Conservation (phyloP, 92 coral and sea anemone genomes). For the Umimayanthus chanpuru region DNA sequence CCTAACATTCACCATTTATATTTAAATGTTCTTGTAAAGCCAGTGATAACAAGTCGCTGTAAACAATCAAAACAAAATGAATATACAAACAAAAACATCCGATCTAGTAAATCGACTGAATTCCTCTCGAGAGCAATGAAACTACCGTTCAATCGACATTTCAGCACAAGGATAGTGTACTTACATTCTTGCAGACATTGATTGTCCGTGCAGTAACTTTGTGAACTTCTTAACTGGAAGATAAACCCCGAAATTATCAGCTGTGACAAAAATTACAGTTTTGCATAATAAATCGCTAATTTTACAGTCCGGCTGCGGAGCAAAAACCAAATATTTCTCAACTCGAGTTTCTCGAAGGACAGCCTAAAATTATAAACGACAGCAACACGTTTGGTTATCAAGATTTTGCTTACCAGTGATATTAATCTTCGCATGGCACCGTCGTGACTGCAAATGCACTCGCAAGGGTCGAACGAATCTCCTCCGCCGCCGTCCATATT, state of each 20-base stretch:
- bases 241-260: conserved; percentile 14
- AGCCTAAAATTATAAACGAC: conserved; percentile 17
- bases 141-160: too few species aligned
- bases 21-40: neutral
- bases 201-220: conserved; percentile 96
- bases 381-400: neutral
- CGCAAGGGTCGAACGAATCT: conserved; percentile 93
- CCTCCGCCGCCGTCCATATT: conserved; percentile 90
- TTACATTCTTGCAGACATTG: conserved; percentile 96
- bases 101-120: neutral
- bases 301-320: neutral
- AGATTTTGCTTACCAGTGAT: conserved; percentile 80
- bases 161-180: conserved; percentile 37
- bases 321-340: neutral
- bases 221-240: conserved; percentile 88
- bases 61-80: conserved; percentile 2
- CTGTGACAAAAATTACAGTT: conserved; percentile 5
- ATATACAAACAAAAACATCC: conserved; percentile 17
- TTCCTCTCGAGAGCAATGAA: too few species aligned
- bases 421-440: conserved; percentile 98
- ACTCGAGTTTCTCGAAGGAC: neutral
- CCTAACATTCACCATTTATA: neutral
- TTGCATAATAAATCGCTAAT: neutral
- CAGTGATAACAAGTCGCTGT: neutral
- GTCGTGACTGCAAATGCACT: conserved; percentile 95